Evolutionary conservation across 2,797 vertebrate species (phyloP).

Genomic region (Synanceia verrucosa): DNA sequence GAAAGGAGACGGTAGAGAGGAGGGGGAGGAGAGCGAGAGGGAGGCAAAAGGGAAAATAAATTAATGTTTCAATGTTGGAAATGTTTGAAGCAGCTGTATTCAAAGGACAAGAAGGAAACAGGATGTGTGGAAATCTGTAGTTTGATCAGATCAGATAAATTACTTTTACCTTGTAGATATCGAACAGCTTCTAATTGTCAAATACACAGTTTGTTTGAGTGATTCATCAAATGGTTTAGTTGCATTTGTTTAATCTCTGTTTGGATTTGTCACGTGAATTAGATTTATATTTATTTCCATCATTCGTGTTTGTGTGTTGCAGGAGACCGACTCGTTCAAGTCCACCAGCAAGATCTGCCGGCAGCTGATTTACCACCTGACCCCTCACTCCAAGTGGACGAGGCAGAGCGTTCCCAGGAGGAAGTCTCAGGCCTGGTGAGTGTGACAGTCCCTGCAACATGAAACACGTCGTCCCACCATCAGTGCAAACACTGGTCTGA

Average conservation of each 20-base stretch:
- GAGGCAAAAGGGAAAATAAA: constrained; percentile 22
- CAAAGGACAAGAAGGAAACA: constrained; percentile 29
- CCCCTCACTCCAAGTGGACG: constrained; percentile 88
- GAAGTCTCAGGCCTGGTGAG: constrained; percentile 90
- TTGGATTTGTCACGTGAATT: background rate
- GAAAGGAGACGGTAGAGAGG: constrained; percentile 6
- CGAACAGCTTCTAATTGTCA: background rate
- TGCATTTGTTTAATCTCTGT: background rate
- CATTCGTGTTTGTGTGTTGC: constrained; percentile 20
- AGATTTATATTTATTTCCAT: background rate
- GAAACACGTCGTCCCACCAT: constrained; percentile 11
- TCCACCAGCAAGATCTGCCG: constrained; percentile 91
- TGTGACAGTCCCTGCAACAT: background rate
- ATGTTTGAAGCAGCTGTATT: constrained; percentile 46
- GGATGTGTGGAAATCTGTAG: constrained; percentile 20
- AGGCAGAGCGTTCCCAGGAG: constrained; percentile 82
- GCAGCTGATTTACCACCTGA: constrained; percentile 92
- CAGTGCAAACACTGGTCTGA: background rate
- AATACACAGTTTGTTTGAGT: background rate
- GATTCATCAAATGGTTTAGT: background rate
- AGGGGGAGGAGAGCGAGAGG: constrained; percentile 7
- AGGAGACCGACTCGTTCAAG: constrained; percentile 87
- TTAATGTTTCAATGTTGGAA: constrained; percentile 27
- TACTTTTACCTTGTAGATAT: background rate
- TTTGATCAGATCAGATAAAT: constrained; percentile 9